These are phyloP conservation scores for Drosophila repleta DNA, from an alignment of 1,140 invertebrate genomes.

Conservation along the genomic window DNA sequence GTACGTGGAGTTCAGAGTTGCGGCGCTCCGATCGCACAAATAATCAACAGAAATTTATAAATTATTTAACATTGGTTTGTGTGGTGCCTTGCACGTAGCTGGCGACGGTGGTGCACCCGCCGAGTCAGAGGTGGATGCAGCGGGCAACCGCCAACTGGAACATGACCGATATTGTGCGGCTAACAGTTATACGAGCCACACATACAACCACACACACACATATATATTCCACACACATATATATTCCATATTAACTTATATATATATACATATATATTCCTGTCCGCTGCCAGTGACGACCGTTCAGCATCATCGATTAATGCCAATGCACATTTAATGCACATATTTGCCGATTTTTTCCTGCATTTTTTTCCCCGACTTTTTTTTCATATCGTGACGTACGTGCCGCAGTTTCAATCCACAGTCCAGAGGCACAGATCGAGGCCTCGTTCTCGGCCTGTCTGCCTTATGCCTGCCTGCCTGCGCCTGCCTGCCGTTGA, in stretches of 20 bases:
- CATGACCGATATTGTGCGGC: slow-evolving; percentile 79
- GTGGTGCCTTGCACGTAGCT: slow-evolving; percentile 34
- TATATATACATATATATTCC: not conserved
- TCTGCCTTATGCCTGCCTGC: not conserved
- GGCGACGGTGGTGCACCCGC: slow-evolving; percentile 18
- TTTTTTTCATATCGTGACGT: slow-evolving; percentile 73
- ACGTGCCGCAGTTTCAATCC: slow-evolving; percentile 65
- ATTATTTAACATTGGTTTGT: slow-evolving; percentile 70
- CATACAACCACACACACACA: too few relatives aligned
- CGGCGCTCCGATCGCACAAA: slow-evolving; percentile 39
- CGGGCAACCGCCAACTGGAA: slow-evolving; percentile 69
- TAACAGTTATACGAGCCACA: slow-evolving; percentile 67
- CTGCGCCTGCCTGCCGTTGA: slow-evolving; percentile 32
- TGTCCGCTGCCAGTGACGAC: slow-evolving; percentile 15
- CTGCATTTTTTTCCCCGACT: slow-evolving; percentile 2
- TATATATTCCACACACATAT: not conserved
- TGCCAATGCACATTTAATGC: slow-evolving; percentile 80
- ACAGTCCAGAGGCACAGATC: slow-evolving; percentile 41
- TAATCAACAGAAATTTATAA: slow-evolving; percentile 68
- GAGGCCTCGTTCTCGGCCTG: slow-evolving; percentile 40
- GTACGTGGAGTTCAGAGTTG: slow-evolving; percentile 69
- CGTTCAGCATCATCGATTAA: slow-evolving; percentile 78
- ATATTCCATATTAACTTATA: not conserved
- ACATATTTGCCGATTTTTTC: slow-evolving; percentile 63
- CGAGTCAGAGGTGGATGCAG: slow-evolving; percentile 32